A percentile compares a stretch with the other conserved stretches of the same genome.
phyloP scores from a whole-genome alignment of 2,797 vertebrate genomes.

The Anguilla marmorata region DNA sequence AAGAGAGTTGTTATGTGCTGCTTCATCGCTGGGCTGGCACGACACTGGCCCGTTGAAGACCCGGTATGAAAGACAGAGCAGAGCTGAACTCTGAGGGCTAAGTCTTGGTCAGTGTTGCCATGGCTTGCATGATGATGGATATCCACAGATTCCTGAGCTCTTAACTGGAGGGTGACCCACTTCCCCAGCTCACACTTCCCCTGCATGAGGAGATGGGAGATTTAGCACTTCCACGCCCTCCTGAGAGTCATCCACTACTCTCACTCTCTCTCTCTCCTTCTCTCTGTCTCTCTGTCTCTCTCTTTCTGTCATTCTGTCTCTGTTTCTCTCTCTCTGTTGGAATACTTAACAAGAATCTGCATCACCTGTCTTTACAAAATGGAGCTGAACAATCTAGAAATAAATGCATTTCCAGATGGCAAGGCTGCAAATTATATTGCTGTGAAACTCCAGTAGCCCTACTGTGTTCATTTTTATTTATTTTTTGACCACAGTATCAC shows the following conservation, averaged over 20 bases:
- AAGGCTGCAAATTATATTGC: background rate
- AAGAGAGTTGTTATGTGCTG: background rate
- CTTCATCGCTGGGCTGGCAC: background rate
- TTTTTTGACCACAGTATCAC: background rate
- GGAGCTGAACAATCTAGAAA: background rate
- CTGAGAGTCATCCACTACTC: background rate
- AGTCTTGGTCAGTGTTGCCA: background rate
- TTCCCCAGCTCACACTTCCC: background rate
- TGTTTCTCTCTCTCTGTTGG: background rate
- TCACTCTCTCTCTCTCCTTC: background rate
- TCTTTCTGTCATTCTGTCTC: background rate
- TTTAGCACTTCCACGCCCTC: background rate
- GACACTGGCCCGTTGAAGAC: background rate
- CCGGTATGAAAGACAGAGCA: background rate
- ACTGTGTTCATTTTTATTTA: background rate
- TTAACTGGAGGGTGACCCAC: conserved; percentile 16
- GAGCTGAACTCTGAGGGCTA: background rate
- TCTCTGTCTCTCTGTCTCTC: no score
- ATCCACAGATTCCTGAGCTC: background rate
- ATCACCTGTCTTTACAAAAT: background rate
- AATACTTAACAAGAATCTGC: background rate
- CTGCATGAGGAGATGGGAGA: conserved; percentile 2
- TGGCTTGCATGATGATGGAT: conserved; percentile 39
- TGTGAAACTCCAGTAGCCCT: background rate
- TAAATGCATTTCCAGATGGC: conserved; percentile 3